Base-by-base conservation (phyloP, 2,113 vertebrate genomes). In the Geococcyx californianus region DNA sequence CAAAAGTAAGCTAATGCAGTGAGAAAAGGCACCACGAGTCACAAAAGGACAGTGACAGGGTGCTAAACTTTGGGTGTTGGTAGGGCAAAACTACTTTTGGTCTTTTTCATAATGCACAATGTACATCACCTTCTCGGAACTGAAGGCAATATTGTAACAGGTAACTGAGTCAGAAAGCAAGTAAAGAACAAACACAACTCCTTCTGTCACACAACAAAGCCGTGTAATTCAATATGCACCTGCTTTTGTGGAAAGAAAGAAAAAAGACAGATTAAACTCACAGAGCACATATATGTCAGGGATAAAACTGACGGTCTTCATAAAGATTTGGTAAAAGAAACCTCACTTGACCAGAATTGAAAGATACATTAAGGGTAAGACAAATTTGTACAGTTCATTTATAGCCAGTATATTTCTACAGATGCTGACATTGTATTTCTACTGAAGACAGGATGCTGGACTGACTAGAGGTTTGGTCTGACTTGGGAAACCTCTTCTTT, bases 141-240 rank as follows among this genome's bases (percentile, higher is more conserved):
- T 10, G 36, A 87, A 51, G 9, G 20, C 23, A 55, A 29, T 0
- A 3, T 17, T 3, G 0, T 4, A 42, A n/a, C 4, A 49, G 64
- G 4, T 40, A 47, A 10, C 0, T 2, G 62, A 54, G n/a, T 14
- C 47, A 29, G 73, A 80, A 36, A 47, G 25, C 12, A 75, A 78
- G 33, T 20, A 11, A 67, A 90, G 51, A 21, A 38, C 28, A 74
- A 84, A 51, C 7, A 19, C 7, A 31, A 28, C 18, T 31, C 42
- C 59, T 47, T 6, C 62, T 25, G 8, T 21, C 34, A 47, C 62
- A 13, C 9, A 20, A 42, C 10, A 60, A 52, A 85, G 63, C 21
- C 47, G 40, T 5, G 40, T 45, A 31, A 60, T 52, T 83, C 68
- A 3, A 3, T 15, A 17, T 16, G 16, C 1, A 52, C 23, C 47